A percentile compares a stretch with the other conserved stretches of the same genome.
Evolutionary conservation across 2,888 invertebrate species (phyloP).

Genomic region (Parnassius smintheus): DNA sequence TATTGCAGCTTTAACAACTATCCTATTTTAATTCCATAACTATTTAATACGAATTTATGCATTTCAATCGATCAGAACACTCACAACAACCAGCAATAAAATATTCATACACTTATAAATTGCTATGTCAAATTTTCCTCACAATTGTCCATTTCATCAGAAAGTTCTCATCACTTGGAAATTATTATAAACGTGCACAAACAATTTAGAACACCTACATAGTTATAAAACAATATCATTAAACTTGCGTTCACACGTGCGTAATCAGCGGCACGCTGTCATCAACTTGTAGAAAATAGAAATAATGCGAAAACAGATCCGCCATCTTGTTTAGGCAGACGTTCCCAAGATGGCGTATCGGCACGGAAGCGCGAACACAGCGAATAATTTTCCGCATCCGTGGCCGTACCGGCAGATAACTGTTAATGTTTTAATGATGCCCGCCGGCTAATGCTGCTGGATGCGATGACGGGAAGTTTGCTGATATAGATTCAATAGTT

Average conservation of each 20-base stretch:
- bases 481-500: constrained; percentile 9
- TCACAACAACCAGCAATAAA: no score
- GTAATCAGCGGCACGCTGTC: constrained; percentile 17
- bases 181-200: constrained; percentile 8
- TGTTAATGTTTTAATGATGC: constrained; percentile 65
- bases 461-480: constrained; percentile 15
- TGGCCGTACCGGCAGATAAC: constrained; percentile 57
- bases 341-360: constrained; percentile 32
- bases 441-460: constrained; percentile 35
- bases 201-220: constrained; percentile 17
- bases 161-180: constrained; percentile 1
- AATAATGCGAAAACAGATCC: constrained; percentile 21
- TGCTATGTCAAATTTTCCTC: neutral
- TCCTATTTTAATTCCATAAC: no score
- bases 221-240: constrained; percentile 15
- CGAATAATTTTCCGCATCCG: constrained; percentile 78
- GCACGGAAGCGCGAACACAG: constrained; percentile 54
- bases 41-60: no score
- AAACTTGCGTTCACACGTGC: constrained; percentile 16
- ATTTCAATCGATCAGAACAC: no score
- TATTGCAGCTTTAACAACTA: no score
- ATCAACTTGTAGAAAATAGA: neutral
- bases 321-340: constrained; percentile 32
- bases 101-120: no score
- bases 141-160: constrained; percentile 1